These are phyloP conservation scores for Chelon auratus DNA, from an alignment of 2,797 vertebrate genomes.

Conservation along the genomic window DNA sequence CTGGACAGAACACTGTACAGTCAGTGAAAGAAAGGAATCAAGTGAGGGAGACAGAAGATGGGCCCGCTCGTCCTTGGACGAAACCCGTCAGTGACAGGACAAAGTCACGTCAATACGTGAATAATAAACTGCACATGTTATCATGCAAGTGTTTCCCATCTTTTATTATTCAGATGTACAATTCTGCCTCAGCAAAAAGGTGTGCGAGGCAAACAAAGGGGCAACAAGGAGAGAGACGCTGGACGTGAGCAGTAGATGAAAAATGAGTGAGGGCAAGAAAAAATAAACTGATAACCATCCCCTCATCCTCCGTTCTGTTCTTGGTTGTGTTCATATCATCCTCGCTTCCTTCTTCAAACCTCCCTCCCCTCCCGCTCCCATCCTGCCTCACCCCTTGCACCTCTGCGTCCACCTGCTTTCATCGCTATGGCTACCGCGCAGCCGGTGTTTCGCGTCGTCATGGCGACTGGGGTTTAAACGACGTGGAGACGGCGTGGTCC, in stretches of 20 bases:
- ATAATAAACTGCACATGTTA: too few relatives aligned
- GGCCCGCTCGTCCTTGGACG: too few relatives aligned
- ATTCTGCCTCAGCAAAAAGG: too few relatives aligned
- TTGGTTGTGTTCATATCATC: slow-evolving; percentile 6
- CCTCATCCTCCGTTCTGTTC: not conserved
- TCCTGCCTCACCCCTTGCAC: slow-evolving; percentile 35
- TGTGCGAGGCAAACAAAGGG: too few relatives aligned
- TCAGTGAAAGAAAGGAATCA: too few relatives aligned
- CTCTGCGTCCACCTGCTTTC: slow-evolving; percentile 55
- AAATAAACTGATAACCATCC: not conserved
- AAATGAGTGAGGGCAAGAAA: not conserved
- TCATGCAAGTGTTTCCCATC: too few relatives aligned
- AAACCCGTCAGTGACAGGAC: too few relatives aligned
- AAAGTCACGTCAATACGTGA: too few relatives aligned
- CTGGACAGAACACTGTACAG: not conserved
- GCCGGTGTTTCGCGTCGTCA: slow-evolving; percentile 60
- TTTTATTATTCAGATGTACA: too few relatives aligned
- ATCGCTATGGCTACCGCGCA: slow-evolving; percentile 61
- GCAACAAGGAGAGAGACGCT: not conserved
- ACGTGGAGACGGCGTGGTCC: slow-evolving; percentile 38
- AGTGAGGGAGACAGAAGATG: too few relatives aligned
- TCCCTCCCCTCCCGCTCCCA: slow-evolving; percentile 14
- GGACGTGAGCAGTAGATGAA: too few relatives aligned
- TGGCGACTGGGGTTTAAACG: slow-evolving; percentile 59
- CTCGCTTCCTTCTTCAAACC: slow-evolving; percentile 11